These are phyloP conservation scores for Callionymus lyra DNA, from an alignment of 2,113 vertebrate species.

Conservation along the genomic window DNA sequence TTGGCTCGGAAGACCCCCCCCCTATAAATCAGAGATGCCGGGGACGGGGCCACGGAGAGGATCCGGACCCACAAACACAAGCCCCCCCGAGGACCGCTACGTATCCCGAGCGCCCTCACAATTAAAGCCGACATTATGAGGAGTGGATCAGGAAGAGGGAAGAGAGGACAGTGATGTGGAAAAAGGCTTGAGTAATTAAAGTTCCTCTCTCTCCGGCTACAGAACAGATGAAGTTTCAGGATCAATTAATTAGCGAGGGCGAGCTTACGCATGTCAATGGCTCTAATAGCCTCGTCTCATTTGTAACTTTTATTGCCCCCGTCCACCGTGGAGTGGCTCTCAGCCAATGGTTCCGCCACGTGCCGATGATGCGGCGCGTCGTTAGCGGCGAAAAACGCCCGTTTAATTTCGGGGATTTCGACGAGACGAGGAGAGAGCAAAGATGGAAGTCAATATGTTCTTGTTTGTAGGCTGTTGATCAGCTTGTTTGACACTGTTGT, in stretches of 20 bases:
- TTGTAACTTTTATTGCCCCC: slow-evolving; percentile 70
- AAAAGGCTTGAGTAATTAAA: slow-evolving; percentile 60
- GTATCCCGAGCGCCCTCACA: slow-evolving; percentile 30
- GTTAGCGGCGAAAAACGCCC: slow-evolving; percentile 33
- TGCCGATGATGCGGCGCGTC: slow-evolving; percentile 26
- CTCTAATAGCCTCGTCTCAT: slow-evolving; percentile 66
- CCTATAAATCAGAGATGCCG: slow-evolving; percentile 62
- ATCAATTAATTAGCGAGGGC: slow-evolving; percentile 68
- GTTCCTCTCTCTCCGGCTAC: slow-evolving; percentile 54
- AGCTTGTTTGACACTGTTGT: too few species aligned
- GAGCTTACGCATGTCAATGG: slow-evolving; percentile 58
- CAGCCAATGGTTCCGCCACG: slow-evolving; percentile 49
- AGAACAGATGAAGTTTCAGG: slow-evolving; percentile 68
- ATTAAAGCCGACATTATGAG: slow-evolving; percentile 42
- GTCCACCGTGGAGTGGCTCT: slow-evolving; percentile 44
- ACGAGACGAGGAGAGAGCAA: too few species aligned
- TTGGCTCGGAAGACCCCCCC: slow-evolving; percentile 59
- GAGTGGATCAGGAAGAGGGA: not conserved
- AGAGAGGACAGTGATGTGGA: slow-evolving; percentile 35
- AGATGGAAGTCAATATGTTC: too few species aligned
- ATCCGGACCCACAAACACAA: slow-evolving; percentile 22
- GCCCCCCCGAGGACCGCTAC: slow-evolving; percentile 17
- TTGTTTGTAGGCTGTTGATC: too few species aligned
- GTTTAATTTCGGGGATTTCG: too few species aligned
- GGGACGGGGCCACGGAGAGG: slow-evolving; percentile 37